A percentile compares a stretch with the other conserved stretches of the same genome.
Evolutionary conservation across 1,140 invertebrate genomes (phyloP).

Genomic region (Philaenus spumarius): DNA sequence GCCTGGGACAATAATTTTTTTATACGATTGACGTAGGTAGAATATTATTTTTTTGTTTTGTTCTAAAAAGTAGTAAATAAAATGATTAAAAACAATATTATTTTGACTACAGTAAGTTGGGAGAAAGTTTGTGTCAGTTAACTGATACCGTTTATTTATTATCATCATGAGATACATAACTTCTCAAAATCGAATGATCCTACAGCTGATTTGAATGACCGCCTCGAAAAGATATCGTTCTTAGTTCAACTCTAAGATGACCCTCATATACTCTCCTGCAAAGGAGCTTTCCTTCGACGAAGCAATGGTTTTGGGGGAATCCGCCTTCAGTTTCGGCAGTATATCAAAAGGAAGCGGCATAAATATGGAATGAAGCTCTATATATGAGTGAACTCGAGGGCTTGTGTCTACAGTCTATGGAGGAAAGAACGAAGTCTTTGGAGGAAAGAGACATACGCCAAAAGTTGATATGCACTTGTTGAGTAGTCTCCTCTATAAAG

Average conservation of each 20-base stretch:
- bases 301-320: not conserved
- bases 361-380: too few relatives aligned
- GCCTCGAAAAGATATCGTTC: too few relatives aligned
- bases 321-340: not conserved
- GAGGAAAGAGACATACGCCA: not conserved
- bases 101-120: too few relatives aligned
- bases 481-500: slow-evolving; percentile 10
- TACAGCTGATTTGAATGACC: too few relatives aligned
- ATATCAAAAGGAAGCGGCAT: slow-evolving; percentile 7
- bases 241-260: too few relatives aligned
- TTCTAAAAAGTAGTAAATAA: too few relatives aligned
- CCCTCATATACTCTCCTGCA: slow-evolving; percentile 26
- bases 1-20: too few relatives aligned
- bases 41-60: too few relatives aligned
- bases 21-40: too few relatives aligned
- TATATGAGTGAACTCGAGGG: slow-evolving; percentile 12
- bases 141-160: too few relatives aligned
- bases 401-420: slow-evolving; percentile 5
- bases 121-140: too few relatives aligned
- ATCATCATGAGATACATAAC: slow-evolving; percentile 31
- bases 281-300: slow-evolving; percentile 24
- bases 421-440: not conserved
- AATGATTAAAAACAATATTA: too few relatives aligned
- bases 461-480: slow-evolving; percentile 1
- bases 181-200: slow-evolving; percentile 14